These are phyloP conservation scores for Eristalinus aeneus DNA, from an alignment of 2,888 invertebrate species.

Conservation along the genomic window DNA sequence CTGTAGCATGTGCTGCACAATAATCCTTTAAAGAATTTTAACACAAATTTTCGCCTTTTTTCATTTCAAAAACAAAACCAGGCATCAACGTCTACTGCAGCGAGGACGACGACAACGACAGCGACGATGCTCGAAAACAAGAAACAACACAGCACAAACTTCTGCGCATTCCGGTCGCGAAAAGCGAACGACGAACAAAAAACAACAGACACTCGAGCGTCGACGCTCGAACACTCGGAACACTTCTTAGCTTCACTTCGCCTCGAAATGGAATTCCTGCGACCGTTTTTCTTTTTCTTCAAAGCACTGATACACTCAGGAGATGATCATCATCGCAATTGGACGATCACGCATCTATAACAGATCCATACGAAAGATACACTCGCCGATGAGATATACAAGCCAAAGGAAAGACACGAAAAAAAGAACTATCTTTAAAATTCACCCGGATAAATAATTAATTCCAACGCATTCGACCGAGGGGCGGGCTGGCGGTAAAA, in stretches of 20 bases:
- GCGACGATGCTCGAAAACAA: conserved; percentile 35
- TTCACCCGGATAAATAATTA: conserved; percentile 68
- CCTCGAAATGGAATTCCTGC: conserved; percentile 34
- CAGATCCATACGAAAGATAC: conserved; percentile 36
- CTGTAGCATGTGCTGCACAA: background rate
- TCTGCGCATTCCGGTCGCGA: conserved; percentile 44
- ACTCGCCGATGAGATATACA: conserved; percentile 6
- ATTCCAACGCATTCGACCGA: conserved; percentile 58
- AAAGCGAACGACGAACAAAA: conserved; percentile 1
- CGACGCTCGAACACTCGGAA: background rate
- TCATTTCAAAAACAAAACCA: background rate
- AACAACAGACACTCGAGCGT: conserved; percentile 1
- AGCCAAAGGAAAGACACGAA: conserved; percentile 2
- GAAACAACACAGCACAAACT: conserved; percentile 26
- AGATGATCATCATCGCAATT: conserved; percentile 48
- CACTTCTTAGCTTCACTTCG: conserved; percentile 35
- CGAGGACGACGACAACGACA: conserved; percentile 1
- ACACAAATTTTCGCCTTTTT: background rate
- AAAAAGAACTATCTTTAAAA: conserved; percentile 40
- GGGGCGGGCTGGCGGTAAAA: conserved; percentile 43
- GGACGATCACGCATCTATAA: conserved; percentile 51
- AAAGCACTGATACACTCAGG: conserved; percentile 37
- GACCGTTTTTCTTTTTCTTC: conserved; percentile 49
- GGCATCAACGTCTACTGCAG: conserved; percentile 4
- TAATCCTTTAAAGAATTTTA: background rate